phyloP scores from a whole-genome alignment of 1,140 invertebrate genomes.

The Luehdorfia chinensis region DNA sequence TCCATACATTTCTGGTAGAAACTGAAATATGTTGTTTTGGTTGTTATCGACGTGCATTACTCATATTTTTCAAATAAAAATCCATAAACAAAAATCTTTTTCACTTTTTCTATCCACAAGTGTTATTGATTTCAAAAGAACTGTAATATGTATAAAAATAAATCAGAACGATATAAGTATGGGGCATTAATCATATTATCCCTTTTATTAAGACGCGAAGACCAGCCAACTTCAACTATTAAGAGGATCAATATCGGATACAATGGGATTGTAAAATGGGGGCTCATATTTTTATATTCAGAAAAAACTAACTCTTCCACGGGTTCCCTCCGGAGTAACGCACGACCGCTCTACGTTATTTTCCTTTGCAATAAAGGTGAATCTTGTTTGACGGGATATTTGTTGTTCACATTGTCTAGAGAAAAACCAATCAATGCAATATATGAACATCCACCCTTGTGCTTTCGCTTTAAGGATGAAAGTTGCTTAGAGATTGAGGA shows the following conservation, averaged over 20 bases:
- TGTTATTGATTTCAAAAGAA: too few species aligned
- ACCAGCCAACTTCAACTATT: conserved; percentile 67
- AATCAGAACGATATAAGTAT: conserved; percentile 16
- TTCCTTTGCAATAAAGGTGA: conserved; percentile 44
- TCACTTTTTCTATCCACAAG: too few species aligned
- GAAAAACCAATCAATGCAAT: conserved; percentile 35
- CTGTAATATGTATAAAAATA: too few species aligned
- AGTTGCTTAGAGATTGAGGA: conserved; percentile 29
- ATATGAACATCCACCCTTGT: conserved; percentile 27
- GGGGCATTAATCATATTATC: conserved; percentile 53
- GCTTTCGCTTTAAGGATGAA: conserved; percentile 24
- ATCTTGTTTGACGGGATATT: conserved; percentile 49
- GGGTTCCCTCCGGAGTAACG: conserved; percentile 32
- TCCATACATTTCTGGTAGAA: too few species aligned
- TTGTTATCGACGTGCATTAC: too few species aligned
- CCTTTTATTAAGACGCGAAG: conserved; percentile 62
- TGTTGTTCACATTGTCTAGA: conserved; percentile 55
- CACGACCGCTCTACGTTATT: conserved; percentile 31
- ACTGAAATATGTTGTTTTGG: too few species aligned
- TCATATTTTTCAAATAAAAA: too few species aligned
- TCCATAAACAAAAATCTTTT: too few species aligned
- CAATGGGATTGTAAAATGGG: conserved; percentile 71
- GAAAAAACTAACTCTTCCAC: conserved; percentile 68
- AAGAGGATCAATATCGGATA: conserved; percentile 72
- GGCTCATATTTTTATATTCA: conserved; percentile 75